Percentiles rank a stretch among this genome's conserved stretches.
These are phyloP conservation scores for Dicranocentrus wangi DNA, from an alignment of 2,888 invertebrate species.

Conservation along the genomic window DNA sequence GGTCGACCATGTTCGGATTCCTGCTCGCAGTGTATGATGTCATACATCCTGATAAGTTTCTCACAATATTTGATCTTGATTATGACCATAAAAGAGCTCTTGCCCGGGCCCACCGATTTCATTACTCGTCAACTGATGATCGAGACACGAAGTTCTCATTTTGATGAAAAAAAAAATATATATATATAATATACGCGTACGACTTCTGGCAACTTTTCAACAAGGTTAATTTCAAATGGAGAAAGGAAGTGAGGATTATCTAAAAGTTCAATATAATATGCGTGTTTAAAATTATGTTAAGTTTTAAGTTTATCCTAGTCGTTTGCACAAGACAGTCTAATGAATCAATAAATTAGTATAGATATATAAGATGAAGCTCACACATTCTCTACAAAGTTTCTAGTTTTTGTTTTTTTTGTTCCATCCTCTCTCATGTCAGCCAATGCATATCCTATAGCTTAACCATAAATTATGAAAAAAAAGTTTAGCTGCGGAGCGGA, in stretches of 20 bases:
- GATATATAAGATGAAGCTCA: too few species aligned
- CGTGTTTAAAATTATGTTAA: background rate
- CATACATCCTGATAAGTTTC: conserved; percentile 70
- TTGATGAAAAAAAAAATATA: too few species aligned
- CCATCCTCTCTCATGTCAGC: too few species aligned
- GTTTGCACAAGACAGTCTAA: background rate
- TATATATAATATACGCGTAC: background rate
- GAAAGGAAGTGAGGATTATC: conserved; percentile 10
- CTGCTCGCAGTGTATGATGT: conserved; percentile 68
- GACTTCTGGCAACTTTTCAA: conserved; percentile 51
- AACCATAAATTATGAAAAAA: too few species aligned
- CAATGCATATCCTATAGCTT: too few species aligned
- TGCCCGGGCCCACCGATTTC: conserved; percentile 68
- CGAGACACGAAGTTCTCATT: background rate
- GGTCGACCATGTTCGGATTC: conserved; percentile 71
- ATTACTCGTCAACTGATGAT: conserved; percentile 35
- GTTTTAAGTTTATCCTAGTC: background rate
- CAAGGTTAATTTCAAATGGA: conserved; percentile 46
- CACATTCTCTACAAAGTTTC: too few species aligned
- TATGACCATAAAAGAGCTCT: conserved; percentile 72
- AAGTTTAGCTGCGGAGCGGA: too few species aligned
- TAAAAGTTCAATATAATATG: background rate
- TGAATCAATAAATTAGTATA: conserved; percentile 18
- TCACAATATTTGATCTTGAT: conserved; percentile 72
- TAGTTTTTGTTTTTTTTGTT: too few species aligned